Base-by-base conservation (phyloP, 2,113 vertebrate genomes). In the Periophthalmodon schlosseri region DNA sequence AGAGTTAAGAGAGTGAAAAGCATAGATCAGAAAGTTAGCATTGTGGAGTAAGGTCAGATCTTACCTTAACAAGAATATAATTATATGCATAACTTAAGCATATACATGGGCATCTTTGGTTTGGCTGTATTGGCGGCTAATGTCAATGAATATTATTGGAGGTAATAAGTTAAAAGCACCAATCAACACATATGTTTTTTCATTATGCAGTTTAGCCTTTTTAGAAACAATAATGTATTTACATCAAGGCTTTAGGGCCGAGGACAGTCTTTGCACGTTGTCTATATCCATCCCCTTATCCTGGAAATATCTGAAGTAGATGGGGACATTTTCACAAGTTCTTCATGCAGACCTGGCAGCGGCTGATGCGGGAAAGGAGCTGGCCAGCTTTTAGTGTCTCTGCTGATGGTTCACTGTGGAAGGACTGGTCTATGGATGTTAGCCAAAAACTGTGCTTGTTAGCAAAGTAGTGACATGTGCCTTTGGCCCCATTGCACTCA, bases 261-360 rank as follows among this genome's bases (percentile, higher is more conserved):
- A 21, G 69, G 67, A 6, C 56, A 78, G 82, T 88, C 82, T 23
- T 66, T 86, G 73, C 44, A 77, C 66, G 60, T 56, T 56, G 63
- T 52, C 67, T 50, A 69, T 70, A 47, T 52, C 16, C 61, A 75
- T 77, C n/a, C 57, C 77, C 52, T 49, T 36, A 64, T 52, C 60
- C 23, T 9, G 52, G 69, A 57, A 71, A 50, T 24, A 12, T 2
- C 65, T 49, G 13, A n/a, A 14, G 52, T 44, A 10, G 39, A 44
- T 21, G 6, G 15, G 0, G 13, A 66, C 47, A 28, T 78, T 72
- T 52, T 96, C 94, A 99, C 86, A 99, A 87, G 92, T 99, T 98
- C 94, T 99, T 99, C 98, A 99, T 98, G 90, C 98, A 99, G 83
- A 99, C 98, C 92, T 99, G 98, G 86, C 98, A 99, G 78, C 98